These are phyloP conservation scores for Augochlorella aurata DNA, from an alignment of 2,888 invertebrate genomes.

Conservation along the genomic window DNA sequence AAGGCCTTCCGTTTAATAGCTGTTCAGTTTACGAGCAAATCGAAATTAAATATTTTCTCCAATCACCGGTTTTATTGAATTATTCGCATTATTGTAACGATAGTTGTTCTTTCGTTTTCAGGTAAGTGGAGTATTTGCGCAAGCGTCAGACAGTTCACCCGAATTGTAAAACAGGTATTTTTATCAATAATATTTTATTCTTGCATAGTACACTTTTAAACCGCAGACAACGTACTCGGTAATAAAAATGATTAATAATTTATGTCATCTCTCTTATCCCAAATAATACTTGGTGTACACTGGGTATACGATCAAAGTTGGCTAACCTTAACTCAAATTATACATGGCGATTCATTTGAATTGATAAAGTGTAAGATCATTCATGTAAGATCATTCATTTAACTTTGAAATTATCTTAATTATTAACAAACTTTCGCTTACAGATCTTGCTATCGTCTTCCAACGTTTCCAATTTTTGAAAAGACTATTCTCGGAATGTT, in stretches of 20 bases:
- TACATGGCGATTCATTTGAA: too few relatives aligned
- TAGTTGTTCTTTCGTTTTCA: not conserved
- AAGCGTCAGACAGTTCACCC: not conserved
- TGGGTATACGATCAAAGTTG: too few relatives aligned
- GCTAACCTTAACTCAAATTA: too few relatives aligned
- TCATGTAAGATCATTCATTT: too few relatives aligned
- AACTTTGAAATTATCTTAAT: not conserved
- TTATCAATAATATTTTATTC: not conserved
- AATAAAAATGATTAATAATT: not conserved
- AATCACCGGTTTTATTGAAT: not conserved
- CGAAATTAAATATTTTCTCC: not conserved
- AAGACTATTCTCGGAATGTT: not conserved
- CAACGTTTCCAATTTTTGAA: not conserved
- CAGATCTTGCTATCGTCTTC: not conserved
- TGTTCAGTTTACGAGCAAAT: not conserved
- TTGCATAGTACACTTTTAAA: not conserved
- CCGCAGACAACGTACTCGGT: not conserved
- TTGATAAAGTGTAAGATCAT: too few relatives aligned
- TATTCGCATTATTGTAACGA: not conserved
- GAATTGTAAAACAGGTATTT: not conserved
- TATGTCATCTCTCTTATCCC: too few relatives aligned
- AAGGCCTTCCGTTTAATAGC: not conserved
- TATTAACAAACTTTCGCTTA: not conserved
- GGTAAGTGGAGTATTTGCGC: not conserved
- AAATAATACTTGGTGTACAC: too few relatives aligned